Base-by-base conservation (phyloP, 2,113 vertebrate species). In the Proteles cristata region DNA sequence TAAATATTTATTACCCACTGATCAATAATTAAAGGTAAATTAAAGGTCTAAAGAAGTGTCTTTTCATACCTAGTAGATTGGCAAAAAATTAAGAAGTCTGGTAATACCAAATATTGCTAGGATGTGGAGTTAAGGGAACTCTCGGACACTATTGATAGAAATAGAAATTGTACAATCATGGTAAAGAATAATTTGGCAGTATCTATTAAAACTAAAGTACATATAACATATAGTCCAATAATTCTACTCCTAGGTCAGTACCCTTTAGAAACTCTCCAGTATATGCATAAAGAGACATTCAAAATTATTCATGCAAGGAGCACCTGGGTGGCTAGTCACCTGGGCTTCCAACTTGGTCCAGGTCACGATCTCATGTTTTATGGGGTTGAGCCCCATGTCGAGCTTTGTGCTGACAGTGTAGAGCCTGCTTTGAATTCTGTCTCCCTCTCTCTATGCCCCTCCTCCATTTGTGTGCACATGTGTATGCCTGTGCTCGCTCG, bases 51-150 rank as follows among this genome's bases (percentile, higher is more conserved):
- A 92, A 73, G 66, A 81, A 12, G 86, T 93, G 14, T 14, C 25
- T 53, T 86, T 93, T 93, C 66, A 68, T 2, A 96, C 39, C 35
- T 73, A 33, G 21, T 77, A 93, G 53, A 53, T 19, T 89, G 55
- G 43, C 81, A 87, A 68, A 90, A 63, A 76, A 12, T 82, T 89
- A 84, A 82, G 55, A 93, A 82, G n/a, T 86, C 25, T 93, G n/a
- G 63, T 69, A 77, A 87, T 93, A 77, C 9, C 43, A 93, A 93
- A 90, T 65, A 89, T 43, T 86, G 66, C 4, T 81, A 28, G 58
- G 26, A 43, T 77, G 21, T 26, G n/a, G 43, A 90, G 14, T 76
- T 87, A 69, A 86, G 43, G 58, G 28, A 89, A 86, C 31, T 92
- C 65, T 90, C 77, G 3, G 48, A 71, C 15, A 53, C 39, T 82